Conservation (phyloP, 2,113 vertebrate genomes). For the Forbesichthys papilliferus region DNA sequence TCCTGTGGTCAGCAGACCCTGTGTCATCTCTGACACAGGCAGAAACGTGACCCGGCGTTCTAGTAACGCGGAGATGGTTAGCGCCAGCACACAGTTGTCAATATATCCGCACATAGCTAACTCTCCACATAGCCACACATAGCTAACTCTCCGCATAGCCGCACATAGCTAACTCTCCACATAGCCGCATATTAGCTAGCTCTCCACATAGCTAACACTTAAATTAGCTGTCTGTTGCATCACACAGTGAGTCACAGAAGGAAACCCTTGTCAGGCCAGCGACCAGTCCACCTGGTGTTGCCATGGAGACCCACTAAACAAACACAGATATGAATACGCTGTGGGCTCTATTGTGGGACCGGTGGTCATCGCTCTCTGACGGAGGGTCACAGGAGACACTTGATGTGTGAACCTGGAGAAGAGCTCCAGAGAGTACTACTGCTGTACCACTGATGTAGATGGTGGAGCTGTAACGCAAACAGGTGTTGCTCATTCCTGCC, state of each 20-base stretch:
- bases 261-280: conserved; percentile 20
- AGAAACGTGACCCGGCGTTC: conserved; percentile 68
- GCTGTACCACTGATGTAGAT: too few relatives aligned
- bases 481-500: too few relatives aligned
- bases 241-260: conserved; percentile 54
- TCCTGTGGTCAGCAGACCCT: conserved; percentile 28
- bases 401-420: too few relatives aligned
- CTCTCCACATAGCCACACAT: conserved; percentile 74
- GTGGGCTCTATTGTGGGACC: neutral
- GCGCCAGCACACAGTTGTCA: conserved; percentile 72
- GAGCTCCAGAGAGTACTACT: too few relatives aligned
- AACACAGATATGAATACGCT: conserved; percentile 36
- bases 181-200: conserved; percentile 52
- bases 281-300: conserved; percentile 19
- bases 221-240: conserved; percentile 68
- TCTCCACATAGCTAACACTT: conserved; percentile 62
- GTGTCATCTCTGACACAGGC: conserved; percentile 41
- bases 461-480: too few relatives aligned
- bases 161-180: conserved; percentile 67
- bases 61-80: conserved; percentile 67
- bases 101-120: conserved; percentile 68
- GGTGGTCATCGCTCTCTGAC: neutral
- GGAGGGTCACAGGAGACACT: neutral
- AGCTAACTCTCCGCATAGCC: conserved; percentile 73
- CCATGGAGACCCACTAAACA: conserved; percentile 39